Percentiles rank a stretch among this genome's conserved stretches.
Conservation (phyloP, 64 coral and sea anemone species). For the Porites lutea region DNA sequence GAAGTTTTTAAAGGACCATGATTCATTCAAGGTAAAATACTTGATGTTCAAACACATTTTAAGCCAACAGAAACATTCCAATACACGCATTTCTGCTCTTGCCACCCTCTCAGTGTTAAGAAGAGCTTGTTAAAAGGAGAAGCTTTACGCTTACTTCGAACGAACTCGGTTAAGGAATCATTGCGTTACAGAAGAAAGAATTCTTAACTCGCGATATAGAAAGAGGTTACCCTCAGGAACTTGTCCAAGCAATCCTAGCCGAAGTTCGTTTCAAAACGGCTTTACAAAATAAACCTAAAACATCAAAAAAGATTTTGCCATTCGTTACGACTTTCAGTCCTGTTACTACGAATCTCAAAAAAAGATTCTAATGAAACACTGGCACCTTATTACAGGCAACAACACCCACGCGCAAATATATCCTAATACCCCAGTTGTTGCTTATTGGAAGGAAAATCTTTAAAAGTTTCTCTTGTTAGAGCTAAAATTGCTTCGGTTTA, state of each 20-base stretch:
- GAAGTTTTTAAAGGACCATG: neutral
- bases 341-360: neutral
- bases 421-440: too few species aligned
- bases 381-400: neutral
- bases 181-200: neutral
- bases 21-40: neutral
- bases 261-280: neutral
- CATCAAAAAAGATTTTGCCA: neutral
- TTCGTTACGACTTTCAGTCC: neutral
- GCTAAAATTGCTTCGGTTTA: too few species aligned
- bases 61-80: neutral
- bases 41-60: neutral
- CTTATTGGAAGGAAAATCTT: too few species aligned
- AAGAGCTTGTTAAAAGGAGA: constrained; percentile 18
- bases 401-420: too few species aligned
- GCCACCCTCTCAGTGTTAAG: constrained; percentile 9
- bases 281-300: neutral
- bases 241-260: neutral
- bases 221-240: neutral
- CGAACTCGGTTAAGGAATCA: neutral
- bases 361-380: neutral
- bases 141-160: neutral
- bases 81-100: neutral
- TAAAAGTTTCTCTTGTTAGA: too few species aligned
- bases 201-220: neutral